Conservation (phyloP, 2,888 invertebrate species). For the Brassicogethes aeneus region DNA sequence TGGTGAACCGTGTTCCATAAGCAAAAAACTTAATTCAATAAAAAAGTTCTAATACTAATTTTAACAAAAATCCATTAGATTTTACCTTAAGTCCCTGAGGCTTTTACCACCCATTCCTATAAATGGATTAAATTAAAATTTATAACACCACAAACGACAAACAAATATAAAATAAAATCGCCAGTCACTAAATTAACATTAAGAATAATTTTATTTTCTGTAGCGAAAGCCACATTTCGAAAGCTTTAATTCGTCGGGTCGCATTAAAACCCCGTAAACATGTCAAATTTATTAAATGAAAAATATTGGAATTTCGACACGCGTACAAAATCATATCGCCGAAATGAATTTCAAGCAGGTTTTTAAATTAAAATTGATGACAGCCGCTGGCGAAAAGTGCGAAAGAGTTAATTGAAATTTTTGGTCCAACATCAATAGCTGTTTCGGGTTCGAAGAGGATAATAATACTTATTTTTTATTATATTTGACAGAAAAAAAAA, state of each 20-base stretch:
- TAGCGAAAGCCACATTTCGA: background rate
- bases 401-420: conserved; percentile 3
- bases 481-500: too few species aligned
- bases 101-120: too few species aligned
- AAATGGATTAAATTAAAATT: too few species aligned
- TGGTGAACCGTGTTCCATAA: too few species aligned
- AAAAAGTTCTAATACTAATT: too few species aligned
- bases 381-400: background rate
- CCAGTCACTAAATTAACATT: background rate
- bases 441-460: background rate
- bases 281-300: background rate
- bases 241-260: background rate
- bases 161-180: too few species aligned
- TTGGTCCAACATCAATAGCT: background rate
- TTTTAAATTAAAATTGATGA: conserved; percentile 2
- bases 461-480: too few species aligned
- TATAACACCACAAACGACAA: too few species aligned
- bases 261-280: background rate
- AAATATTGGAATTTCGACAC: background rate
- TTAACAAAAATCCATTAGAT: too few species aligned
- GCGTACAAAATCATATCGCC: background rate
- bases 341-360: conserved; percentile 3
- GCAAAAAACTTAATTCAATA: too few species aligned
- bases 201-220: background rate
- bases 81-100: too few species aligned